phyloP scores from a whole-genome alignment of 2,888 invertebrate genomes.

The Mylabris sibirica region DNA sequence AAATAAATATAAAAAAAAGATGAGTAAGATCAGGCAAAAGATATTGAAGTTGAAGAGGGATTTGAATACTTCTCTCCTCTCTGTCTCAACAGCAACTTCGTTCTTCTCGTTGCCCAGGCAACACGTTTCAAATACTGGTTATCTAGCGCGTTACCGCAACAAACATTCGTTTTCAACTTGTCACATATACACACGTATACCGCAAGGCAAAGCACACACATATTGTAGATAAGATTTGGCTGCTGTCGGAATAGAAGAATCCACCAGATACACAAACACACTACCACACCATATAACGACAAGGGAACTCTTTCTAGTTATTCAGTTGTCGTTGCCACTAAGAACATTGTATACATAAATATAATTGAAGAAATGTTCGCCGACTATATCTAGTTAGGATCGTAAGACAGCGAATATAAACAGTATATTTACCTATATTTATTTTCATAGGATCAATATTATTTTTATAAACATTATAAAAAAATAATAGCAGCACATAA shows the following conservation, averaged over 20 bases:
- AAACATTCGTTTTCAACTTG: constrained; percentile 57
- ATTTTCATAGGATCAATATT: not conserved
- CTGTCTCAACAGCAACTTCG: constrained; percentile 28
- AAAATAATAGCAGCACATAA: not conserved
- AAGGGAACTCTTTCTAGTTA: constrained; percentile 43
- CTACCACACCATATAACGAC: constrained; percentile 36
- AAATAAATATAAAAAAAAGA: constrained; percentile 43
- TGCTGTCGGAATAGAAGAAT: constrained; percentile 44
- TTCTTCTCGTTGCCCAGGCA: constrained; percentile 53
- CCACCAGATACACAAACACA: too few relatives aligned
- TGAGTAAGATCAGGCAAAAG: constrained; percentile 51
- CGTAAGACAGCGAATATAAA: not conserved
- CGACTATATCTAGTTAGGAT: not conserved
- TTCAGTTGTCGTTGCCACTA: constrained; percentile 41
- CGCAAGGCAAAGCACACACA: constrained; percentile 42
- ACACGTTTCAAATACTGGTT: constrained; percentile 54
- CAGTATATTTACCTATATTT: not conserved
- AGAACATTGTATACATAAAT: constrained; percentile 45
- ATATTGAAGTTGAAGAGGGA: constrained; percentile 54
- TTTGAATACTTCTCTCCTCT: constrained; percentile 44
- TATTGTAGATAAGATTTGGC: constrained; percentile 56
- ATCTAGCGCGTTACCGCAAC: constrained; percentile 57
- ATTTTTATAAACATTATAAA: not conserved
- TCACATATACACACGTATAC: constrained; percentile 52
- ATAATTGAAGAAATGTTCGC: constrained; percentile 24